Base-by-base conservation (phyloP, 2,797 vertebrate genomes). In the Amblyopsis hoosieri region DNA sequence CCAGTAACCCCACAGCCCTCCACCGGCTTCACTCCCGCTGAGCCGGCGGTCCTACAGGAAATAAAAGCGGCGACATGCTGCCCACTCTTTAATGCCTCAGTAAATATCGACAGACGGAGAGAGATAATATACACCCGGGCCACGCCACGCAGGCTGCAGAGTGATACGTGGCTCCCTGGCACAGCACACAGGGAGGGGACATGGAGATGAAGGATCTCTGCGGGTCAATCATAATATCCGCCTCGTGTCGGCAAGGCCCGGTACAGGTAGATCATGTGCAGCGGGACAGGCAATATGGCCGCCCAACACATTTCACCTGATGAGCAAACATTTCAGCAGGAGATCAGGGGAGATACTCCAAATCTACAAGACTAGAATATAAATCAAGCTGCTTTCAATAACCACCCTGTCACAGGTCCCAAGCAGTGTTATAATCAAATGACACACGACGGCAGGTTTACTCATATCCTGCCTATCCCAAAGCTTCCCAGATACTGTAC, bases 61-160 rank as follows among this genome's bases (percentile, higher is more conserved):
- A 88, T 82, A 87, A 86, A 29, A 87, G 75, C 71, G 69, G 82
- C 57, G 62, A 85, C 81, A 82, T 78, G 77, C 79, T 62, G 77
- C 68, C 74, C 60, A 57, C 62, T 85, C 78, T 89, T 90, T 87
- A 91, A 88, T 73, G 88, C 79, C 74, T 85, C 82, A 71, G 87
- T 90, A 88, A 90, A 91, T 91, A 91, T 90, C 78, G 79, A 90
- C 78, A 71, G 64, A 78, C 71, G 72, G 72, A 75, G 81, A 37
- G 69, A 83, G 83, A 81, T 83, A 85, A 86, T 85, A 89, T 86
- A 87, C 90, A 89, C 79, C 77, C 81, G 79, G 85, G 79, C 79
- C 72, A 76, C 51, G 79, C 79, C 72, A 76, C 52, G 12, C 66
- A 17, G 68, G 76, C 78, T 12, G 19, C 79, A 71, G 66, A 75